Base-by-base conservation (phyloP, 2,113 vertebrate genomes). In the Plecturocebus donacophilus region DNA sequence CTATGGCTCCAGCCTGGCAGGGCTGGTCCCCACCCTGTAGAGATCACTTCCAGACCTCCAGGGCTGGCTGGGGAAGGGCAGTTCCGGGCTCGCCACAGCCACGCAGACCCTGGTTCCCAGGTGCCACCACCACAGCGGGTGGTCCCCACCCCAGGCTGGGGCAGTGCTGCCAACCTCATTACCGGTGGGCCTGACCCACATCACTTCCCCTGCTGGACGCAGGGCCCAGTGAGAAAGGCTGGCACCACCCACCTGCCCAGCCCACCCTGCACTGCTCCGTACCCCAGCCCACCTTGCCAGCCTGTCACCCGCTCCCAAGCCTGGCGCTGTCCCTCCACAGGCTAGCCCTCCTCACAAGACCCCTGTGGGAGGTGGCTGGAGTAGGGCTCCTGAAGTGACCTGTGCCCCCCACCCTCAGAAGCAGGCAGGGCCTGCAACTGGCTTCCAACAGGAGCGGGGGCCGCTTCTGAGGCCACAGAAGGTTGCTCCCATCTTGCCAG, bases 361-460 rank as follows among this genome's bases (percentile, higher is more conserved):
- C 8, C 30, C 38, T 21, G 20, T 73, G 71, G 23, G 70, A n/a
- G 35, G 4, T 8, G 35, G 35, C 68, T 70, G 0, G 8, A n/a
- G 68, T 7, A n/a, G 6, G 25, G 1, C 13, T 76, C 73, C 83
- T 4, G 17, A 21, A 6, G 35, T 40, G 40, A 0, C 47, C 20
- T 0, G 2, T 6, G 5, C 0, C 0, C 47, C 6, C 17, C 52
- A 13, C 30, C 56, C 54, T 21, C 61, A 64, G 61, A 13, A 2
- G 1, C 4, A 3, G 47, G 7, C 0, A 0, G 17, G 40, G 49
- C 61, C 75, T 13, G 11, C 2, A 32, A 35, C 52, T 56, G 0
- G 49, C 23, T 87, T 61, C 84, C 45, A 32, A 70, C 17, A 40
- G 25, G 38, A 79, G 25, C 0, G 4, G 0, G 3, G 42, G 54